Conservation (phyloP, 2,797 vertebrate genomes). For the Dicrostonyx torquatus region DNA sequence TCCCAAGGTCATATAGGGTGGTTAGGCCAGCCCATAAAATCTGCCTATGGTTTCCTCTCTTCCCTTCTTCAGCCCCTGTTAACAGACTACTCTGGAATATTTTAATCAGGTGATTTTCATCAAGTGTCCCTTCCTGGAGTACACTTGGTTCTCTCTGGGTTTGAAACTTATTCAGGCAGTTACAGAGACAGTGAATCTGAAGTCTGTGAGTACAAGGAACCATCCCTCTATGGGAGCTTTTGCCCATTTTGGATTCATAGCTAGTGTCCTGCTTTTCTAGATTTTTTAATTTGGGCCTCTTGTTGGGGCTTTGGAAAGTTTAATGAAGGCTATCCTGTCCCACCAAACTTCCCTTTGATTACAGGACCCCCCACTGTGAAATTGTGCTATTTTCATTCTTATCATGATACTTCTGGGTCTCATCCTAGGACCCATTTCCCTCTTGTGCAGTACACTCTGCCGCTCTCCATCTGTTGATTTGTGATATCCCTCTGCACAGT, state of each 20-base stretch:
- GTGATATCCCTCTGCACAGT: not conserved
- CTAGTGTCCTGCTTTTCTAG: not conserved
- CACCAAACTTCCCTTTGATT: not conserved
- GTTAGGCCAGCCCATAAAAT: conserved; percentile 22
- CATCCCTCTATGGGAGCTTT: not conserved
- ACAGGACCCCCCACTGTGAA: not conserved
- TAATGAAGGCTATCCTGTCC: not conserved
- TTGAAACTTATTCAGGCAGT: conserved; percentile 68
- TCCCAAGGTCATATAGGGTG: conserved; percentile 52
- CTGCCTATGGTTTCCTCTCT: conserved; percentile 48
- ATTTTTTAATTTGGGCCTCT: conserved; percentile 44
- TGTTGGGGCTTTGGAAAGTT: conserved; percentile 43
- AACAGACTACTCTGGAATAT: conserved; percentile 40
- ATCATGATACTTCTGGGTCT: not conserved
- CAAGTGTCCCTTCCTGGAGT: conserved; percentile 65
- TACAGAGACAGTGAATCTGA: conserved; percentile 63
- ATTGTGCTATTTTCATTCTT: not conserved
- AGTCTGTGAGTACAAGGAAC: conserved; percentile 51
- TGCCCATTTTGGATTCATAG: not conserved
- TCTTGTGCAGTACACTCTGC: not conserved
- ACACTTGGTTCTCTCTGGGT: conserved; percentile 42
- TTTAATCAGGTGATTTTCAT: conserved; percentile 77
- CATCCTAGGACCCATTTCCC: not conserved
- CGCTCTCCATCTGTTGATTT: not conserved
- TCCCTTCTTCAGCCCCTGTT: not conserved